Base-by-base conservation (phyloP, 2,797 vertebrate genomes). In the Otolemur crassicaudatus region DNA sequence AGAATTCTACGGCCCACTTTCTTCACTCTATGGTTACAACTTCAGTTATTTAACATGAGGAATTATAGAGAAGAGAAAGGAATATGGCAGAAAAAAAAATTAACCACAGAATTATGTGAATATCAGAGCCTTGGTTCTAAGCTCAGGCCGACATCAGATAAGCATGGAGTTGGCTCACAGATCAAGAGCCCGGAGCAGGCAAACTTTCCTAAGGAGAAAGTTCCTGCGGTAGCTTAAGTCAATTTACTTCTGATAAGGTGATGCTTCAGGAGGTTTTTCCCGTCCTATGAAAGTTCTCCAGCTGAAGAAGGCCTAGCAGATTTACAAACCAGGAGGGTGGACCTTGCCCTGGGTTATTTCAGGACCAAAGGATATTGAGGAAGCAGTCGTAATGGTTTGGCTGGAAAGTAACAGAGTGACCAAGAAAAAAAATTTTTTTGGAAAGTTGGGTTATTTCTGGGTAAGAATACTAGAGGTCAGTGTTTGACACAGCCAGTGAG, bases 331-430 rank as follows among this genome's bases (percentile, higher is more conserved):
- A 76, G 22, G 5, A 73, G 29, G 23, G 9, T 73, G 56, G n/a
- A 25, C 19, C 46, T 89, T 76, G 84, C 37, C 31, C 31, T 84
- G 31, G 14, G 81, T 77, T 56, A 76, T 93, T 85, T 91, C 46
- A 81, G 60, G 8, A 84, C 14, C 61, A 73, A 91, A 94, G 49
- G 34, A 70, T 46, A 84, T 5, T 56, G n/a, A 95, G 34, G 56
- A 92, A 87, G 20, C 75, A 81, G 29, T n/a, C 65, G 31, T 80
- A 90, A 95, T 61, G 29, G 31, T 92, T 31, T 87, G 31, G 27
- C 19, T 58, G 25, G 56, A 88, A 95, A 81, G 43, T 53, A 56
- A 76, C 10, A 92, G 58, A 75, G 14, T n/a, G 40, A 31, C 29
- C 13, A 73, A 61, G 20, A 56, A 67, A 23, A 87, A 43, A 19